These are phyloP conservation scores for Bicyclus anynana DNA, from an alignment of 1,140 invertebrate species.

Conservation along the genomic window DNA sequence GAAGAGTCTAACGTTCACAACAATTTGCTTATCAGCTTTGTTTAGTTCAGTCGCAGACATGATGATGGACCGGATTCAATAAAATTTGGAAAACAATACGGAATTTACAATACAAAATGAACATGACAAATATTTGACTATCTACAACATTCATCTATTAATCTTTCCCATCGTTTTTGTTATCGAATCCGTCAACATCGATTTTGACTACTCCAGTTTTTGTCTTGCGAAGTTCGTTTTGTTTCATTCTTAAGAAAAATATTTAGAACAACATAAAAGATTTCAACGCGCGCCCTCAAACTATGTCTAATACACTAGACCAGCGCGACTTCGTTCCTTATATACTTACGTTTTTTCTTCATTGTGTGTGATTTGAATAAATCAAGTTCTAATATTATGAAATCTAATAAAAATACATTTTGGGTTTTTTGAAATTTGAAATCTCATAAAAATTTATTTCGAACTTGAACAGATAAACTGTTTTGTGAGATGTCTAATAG, in stretches of 20 bases:
- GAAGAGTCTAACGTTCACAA: constrained; percentile 19
- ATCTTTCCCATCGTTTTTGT: not conserved
- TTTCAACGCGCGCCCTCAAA: too few relatives aligned
- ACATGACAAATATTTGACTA: constrained; percentile 19
- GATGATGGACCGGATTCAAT: constrained; percentile 17
- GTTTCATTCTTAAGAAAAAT: not conserved
- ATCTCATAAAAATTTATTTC: too few relatives aligned
- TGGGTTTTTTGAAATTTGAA: too few relatives aligned
- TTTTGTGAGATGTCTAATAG: too few relatives aligned
- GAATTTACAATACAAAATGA: constrained; percentile 22
- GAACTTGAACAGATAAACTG: too few relatives aligned
- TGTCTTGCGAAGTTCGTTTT: not conserved
- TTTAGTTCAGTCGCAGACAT: constrained; percentile 13
- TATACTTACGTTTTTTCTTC: too few relatives aligned
- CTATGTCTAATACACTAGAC: too few relatives aligned
- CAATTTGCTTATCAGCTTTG: constrained; percentile 23
- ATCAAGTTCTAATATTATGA: too few relatives aligned
- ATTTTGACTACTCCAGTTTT: not conserved
- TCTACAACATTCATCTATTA: constrained; percentile 18
- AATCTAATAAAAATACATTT: too few relatives aligned
- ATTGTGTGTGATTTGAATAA: too few relatives aligned
- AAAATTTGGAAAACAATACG: constrained; percentile 30
- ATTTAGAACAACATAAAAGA: not conserved
- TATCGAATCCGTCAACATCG: not conserved
- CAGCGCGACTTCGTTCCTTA: too few relatives aligned